Evolutionary conservation across 2,888 invertebrate genomes (phyloP).

Genomic region (Xestia c-nigrum): DNA sequence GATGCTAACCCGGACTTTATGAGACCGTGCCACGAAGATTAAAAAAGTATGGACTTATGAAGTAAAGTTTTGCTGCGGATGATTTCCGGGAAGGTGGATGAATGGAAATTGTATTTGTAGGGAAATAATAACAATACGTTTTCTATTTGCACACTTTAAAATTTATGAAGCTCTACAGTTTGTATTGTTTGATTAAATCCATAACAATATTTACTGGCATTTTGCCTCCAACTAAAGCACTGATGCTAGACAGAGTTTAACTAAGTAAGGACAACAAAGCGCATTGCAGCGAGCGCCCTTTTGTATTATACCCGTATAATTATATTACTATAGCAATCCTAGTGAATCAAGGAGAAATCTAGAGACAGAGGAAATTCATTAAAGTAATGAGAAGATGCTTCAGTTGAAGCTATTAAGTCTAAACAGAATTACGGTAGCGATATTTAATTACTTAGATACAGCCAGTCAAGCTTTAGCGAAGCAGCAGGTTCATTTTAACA

Average conservation of each 20-base stretch:
- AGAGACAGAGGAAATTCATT: slow-evolving; percentile 47
- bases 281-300: slow-evolving; percentile 44
- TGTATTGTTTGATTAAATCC: slow-evolving; percentile 36
- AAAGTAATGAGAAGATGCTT: slow-evolving; percentile 45
- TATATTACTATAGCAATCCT: slow-evolving; percentile 40
- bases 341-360: slow-evolving; percentile 35
- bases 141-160: slow-evolving; percentile 7
- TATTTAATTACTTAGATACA: slow-evolving; percentile 45
- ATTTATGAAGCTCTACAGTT: slow-evolving; percentile 1
- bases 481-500: background rate
- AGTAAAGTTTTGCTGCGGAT: background rate
- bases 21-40: background rate
- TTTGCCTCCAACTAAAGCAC: slow-evolving; percentile 33
- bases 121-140: slow-evolving; percentile 14
- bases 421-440: slow-evolving; percentile 36
- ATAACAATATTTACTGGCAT: slow-evolving; percentile 38
- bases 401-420: slow-evolving; percentile 34
- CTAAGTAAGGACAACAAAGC: slow-evolving; percentile 40
- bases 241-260: slow-evolving; percentile 32
- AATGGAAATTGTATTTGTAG: background rate
- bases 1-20: background rate
- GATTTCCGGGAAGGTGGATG: background rate
- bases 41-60: background rate
- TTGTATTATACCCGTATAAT: slow-evolving; percentile 32
- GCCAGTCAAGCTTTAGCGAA: background rate